phyloP scores from a whole-genome alignment of 2,888 invertebrate genomes.

The Rutpela maculata region DNA sequence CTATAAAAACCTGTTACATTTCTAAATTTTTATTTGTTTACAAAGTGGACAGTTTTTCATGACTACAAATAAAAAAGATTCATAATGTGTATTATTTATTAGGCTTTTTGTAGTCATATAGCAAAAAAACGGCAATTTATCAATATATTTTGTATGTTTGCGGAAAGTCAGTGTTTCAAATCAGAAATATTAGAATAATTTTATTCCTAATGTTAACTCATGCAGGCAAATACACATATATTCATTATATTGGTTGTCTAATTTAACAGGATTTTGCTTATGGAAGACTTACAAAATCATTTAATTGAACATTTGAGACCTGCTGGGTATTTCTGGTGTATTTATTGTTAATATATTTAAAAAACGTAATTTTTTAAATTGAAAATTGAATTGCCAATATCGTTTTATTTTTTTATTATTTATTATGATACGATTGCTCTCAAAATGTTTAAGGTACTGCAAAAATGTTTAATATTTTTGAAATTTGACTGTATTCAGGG shows the following conservation, averaged over 20 bases:
- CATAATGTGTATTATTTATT: too few species aligned
- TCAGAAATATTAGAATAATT: conserved; percentile 47
- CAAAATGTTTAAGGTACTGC: neutral
- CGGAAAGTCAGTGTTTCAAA: conserved; percentile 46
- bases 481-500: neutral
- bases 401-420: neutral
- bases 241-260: conserved; percentile 11
- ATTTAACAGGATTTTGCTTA: conserved; percentile 1
- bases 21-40: too few species aligned
- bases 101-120: too few species aligned
- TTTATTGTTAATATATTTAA: neutral
- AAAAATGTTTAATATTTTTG: neutral
- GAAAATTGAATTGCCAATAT: neutral
- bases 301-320: conserved; percentile 14
- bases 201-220: conserved; percentile 40
- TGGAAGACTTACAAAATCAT: conserved; percentile 31
- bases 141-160: too few species aligned
- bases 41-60: too few species aligned
- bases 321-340: neutral
- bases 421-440: neutral
- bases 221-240: conserved; percentile 44
- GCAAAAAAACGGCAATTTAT: too few species aligned
- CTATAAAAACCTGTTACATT: too few species aligned
- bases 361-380: neutral
- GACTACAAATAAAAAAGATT: too few species aligned